Evolutionary conservation across 2,113 vertebrate species (phyloP).

Genomic region (Theristicus caerulescens): DNA sequence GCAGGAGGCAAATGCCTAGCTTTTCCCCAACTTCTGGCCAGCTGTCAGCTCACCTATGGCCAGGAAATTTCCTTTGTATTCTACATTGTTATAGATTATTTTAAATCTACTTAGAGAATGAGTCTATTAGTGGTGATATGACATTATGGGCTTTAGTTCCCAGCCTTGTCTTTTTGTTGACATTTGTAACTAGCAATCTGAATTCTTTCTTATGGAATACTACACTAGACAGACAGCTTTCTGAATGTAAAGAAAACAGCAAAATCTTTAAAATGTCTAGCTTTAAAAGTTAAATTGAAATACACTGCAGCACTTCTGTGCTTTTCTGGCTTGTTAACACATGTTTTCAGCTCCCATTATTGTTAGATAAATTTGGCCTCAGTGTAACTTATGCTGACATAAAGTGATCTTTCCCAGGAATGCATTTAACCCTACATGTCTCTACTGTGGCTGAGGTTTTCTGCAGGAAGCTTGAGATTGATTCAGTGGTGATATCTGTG

Average conservation of each 20-base stretch:
- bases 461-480: not conserved
- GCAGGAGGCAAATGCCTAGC: not conserved
- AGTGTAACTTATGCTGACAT: not conserved
- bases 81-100: not conserved
- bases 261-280: not conserved
- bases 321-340: not conserved
- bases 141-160: not conserved
- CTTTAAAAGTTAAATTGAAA: not conserved
- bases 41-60: not conserved
- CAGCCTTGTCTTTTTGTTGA: not conserved
- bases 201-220: not conserved
- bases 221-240: not conserved
- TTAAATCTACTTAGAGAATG: not conserved
- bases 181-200: not conserved
- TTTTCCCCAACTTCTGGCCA: not conserved
- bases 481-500: not conserved
- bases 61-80: not conserved
- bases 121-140: not conserved
- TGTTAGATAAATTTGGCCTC: not conserved
- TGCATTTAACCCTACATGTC: not conserved
- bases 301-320: not conserved
- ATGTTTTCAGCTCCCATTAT: not conserved
- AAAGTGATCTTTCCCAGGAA: not conserved
- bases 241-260: not conserved
- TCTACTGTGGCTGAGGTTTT: not conserved